Evolutionary conservation across 2,113 vertebrate species (phyloP).

Genomic region (Mionectes macconnelli): DNA sequence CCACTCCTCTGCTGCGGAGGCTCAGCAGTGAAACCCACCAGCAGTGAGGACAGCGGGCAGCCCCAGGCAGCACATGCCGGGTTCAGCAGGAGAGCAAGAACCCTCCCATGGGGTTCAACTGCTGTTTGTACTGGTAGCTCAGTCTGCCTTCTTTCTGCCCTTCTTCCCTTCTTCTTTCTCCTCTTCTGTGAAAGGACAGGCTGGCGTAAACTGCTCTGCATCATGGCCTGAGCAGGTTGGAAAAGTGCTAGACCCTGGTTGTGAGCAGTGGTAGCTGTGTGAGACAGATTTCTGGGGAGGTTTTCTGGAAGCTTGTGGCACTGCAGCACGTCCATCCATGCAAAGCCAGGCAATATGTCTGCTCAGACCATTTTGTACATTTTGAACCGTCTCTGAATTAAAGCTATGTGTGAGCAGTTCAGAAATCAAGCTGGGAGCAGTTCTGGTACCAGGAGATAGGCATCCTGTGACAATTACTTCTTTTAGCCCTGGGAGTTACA

Average conservation of each 20-base stretch:
- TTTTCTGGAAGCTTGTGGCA: background rate
- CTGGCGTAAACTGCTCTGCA: background rate
- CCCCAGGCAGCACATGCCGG: rapidly evolving
- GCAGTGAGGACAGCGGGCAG: rapidly evolving
- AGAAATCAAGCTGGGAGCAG: background rate
- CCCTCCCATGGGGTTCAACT: background rate
- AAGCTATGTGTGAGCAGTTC: background rate
- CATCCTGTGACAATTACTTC: background rate
- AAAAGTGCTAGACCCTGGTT: background rate
- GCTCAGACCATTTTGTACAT: background rate
- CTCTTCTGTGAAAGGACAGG: background rate
- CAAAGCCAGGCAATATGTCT: background rate
- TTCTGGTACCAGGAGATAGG: background rate
- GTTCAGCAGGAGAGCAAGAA: background rate
- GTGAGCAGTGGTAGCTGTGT: background rate
- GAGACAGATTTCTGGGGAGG: background rate
- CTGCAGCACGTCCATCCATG: rapidly evolving
- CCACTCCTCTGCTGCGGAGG: background rate
- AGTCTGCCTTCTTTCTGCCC: background rate
- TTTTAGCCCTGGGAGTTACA: background rate
- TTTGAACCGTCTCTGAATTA: background rate
- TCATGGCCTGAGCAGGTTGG: background rate
- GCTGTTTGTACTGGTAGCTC: background rate
- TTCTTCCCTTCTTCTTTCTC: background rate
- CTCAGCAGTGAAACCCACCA: rapidly evolving